Evolutionary conservation across 2,113 vertebrate species (phyloP).

Genomic region (Pao palembangensis): DNA sequence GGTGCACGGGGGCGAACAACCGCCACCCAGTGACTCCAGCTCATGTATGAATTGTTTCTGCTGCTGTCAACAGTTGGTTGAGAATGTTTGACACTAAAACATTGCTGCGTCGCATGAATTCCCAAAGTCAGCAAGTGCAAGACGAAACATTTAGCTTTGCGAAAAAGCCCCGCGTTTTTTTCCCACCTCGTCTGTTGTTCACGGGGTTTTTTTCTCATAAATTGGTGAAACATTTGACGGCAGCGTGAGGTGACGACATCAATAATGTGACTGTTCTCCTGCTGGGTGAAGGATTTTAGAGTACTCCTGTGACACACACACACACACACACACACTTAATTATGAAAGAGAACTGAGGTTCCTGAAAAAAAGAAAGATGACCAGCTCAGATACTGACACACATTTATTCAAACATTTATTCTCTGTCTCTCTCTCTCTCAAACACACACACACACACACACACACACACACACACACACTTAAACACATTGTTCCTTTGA

Average conservation of each 20-base stretch:
- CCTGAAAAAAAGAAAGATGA: slow-evolving; percentile 2
- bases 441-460: background rate
- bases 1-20: background rate
- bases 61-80: background rate
- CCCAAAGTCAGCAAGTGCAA: slow-evolving; percentile 1
- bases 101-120: background rate
- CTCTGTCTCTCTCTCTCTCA: too few relatives aligned
- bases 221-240: slow-evolving; percentile 3
- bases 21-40: background rate
- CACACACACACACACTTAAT: slow-evolving; percentile 8
- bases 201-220: background rate
- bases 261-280: slow-evolving; percentile 35
- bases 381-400: slow-evolving; percentile 9
- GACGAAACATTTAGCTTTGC: slow-evolving; percentile 18
- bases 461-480: slow-evolving; percentile 13
- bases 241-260: slow-evolving; percentile 22
- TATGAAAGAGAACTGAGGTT: background rate
- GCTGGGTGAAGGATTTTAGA: slow-evolving; percentile 27
- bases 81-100: background rate
- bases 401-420: slow-evolving; percentile 25
- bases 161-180: background rate
- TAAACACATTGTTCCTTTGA: slow-evolving; percentile 52
- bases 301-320: slow-evolving; percentile 16
- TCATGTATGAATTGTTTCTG: background rate
- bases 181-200: background rate